phyloP scores from a whole-genome alignment of 2,888 invertebrate species.

The Thecophora atra region DNA sequence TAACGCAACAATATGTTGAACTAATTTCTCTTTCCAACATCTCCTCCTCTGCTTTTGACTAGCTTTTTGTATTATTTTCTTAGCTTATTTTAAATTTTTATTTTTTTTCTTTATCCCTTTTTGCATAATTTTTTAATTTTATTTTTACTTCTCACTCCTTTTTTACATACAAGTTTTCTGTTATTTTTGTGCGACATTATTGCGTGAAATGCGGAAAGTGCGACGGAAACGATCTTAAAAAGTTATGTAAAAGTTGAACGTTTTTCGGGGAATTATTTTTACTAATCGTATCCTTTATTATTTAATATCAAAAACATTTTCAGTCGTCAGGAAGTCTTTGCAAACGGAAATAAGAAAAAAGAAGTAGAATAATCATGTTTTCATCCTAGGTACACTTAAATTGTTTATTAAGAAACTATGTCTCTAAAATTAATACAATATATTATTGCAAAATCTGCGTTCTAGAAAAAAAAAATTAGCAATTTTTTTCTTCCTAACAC shows the following conservation, averaged over 20 bases:
- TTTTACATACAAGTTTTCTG: constrained; percentile 48
- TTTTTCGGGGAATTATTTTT: background rate
- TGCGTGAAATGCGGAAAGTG: constrained; percentile 43
- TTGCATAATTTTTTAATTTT: background rate
- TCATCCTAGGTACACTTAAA: no score
- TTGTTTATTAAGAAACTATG: no score
- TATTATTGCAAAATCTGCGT: no score
- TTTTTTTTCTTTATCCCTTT: background rate
- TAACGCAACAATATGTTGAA: constrained; percentile 49
- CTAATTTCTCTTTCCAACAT: constrained; percentile 33
- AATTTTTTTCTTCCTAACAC: no score
- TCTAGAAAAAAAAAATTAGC: no score
- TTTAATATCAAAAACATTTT: no score
- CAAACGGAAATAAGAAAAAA: no score
- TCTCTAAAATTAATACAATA: no score
- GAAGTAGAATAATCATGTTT: no score
- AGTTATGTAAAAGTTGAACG: background rate
- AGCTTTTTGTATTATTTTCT: constrained; percentile 23
- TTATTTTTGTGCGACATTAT: constrained; percentile 48
- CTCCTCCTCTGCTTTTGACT: constrained; percentile 5
- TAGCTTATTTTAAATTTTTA: no score
- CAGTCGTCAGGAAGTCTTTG: no score
- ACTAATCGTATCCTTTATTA: no score
- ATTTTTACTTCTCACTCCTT: constrained; percentile 35
- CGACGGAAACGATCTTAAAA: background rate